Percentiles rank a stretch among this genome's conserved stretches.
Conservation (phyloP, 2,888 invertebrate genomes). For the Druceiella hillmani region DNA sequence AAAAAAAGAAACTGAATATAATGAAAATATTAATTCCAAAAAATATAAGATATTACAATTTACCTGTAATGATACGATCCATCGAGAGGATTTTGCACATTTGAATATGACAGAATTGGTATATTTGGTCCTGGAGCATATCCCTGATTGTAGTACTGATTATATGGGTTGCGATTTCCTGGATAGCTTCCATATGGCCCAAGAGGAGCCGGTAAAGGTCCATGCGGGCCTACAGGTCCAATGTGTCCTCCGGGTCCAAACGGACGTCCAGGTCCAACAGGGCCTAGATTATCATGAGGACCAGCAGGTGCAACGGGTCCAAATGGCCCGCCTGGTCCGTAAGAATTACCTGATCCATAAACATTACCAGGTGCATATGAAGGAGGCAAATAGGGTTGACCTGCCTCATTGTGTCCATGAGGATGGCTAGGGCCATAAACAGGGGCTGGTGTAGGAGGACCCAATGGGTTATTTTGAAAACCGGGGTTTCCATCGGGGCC, state of each 20-base stretch:
- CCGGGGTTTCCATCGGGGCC: no score
- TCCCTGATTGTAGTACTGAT: slow-evolving; percentile 33
- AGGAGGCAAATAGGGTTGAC: no score
- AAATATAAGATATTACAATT: no score
- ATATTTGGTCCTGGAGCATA: slow-evolving; percentile 33
- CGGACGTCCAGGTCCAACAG: slow-evolving; percentile 19
- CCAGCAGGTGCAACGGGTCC: neutral
- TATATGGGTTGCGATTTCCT: slow-evolving; percentile 12
- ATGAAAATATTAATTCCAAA: no score
- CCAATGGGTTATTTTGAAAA: no score
- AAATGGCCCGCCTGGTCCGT: slow-evolving; percentile 3
- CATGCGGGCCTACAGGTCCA: neutral
- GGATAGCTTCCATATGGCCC: slow-evolving; percentile 19
- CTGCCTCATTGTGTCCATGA: no score
- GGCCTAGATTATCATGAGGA: slow-evolving; percentile 7
- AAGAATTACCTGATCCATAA: no score
- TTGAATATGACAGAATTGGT: slow-evolving; percentile 50
- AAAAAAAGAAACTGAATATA: no score
- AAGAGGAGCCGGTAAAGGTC: neutral
- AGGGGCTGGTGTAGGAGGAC: no score
- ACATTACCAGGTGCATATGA: no score
- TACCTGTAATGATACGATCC: slow-evolving; percentile 56
- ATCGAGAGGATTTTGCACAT: slow-evolving; percentile 52
- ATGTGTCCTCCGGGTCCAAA: slow-evolving; percentile 2
- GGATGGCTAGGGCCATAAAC: no score